phyloP scores from a whole-genome alignment of 1,140 invertebrate species.

The Agrypnia vestita region DNA sequence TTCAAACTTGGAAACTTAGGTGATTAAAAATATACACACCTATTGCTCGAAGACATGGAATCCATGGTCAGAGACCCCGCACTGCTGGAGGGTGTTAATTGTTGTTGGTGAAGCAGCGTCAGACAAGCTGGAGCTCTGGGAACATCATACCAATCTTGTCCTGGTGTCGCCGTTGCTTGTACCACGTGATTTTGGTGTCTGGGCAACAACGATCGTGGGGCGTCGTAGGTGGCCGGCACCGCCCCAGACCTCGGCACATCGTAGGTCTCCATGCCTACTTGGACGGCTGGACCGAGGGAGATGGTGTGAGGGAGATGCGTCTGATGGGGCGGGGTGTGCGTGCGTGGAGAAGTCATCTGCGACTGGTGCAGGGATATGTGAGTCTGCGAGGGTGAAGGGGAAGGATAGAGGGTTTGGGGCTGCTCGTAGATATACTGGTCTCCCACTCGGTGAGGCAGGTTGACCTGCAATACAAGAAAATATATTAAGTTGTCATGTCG shows the following conservation, averaged over 20 bases:
- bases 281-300: slow-evolving; percentile 29
- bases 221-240: slow-evolving; percentile 71
- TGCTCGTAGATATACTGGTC: slow-evolving; percentile 84
- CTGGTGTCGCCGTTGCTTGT: slow-evolving; percentile 62
- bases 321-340: slow-evolving; percentile 23
- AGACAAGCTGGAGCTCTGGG: slow-evolving; percentile 72
- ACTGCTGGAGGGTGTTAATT: slow-evolving; percentile 76
- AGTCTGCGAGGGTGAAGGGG: slow-evolving; percentile 63
- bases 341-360: slow-evolving; percentile 9
- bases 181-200: neutral
- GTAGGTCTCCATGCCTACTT: slow-evolving; percentile 68
- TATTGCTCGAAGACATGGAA: slow-evolving; percentile 66
- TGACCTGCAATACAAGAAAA: slow-evolving; percentile 75
- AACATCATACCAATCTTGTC: slow-evolving; percentile 63
- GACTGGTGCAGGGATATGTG: slow-evolving; percentile 21
- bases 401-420: slow-evolving; percentile 68
- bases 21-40: slow-evolving; percentile 46
- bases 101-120: slow-evolving; percentile 67
- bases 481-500: no score
- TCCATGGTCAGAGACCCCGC: slow-evolving; percentile 73
- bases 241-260: slow-evolving; percentile 78
- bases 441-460: slow-evolving; percentile 82
- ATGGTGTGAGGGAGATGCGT: slow-evolving; percentile 35
- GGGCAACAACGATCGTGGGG: slow-evolving; percentile 49
- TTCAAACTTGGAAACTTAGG: no score